Evolutionary conservation across 2,888 invertebrate genomes (phyloP).

Genomic region (Pandemis heparana): DNA sequence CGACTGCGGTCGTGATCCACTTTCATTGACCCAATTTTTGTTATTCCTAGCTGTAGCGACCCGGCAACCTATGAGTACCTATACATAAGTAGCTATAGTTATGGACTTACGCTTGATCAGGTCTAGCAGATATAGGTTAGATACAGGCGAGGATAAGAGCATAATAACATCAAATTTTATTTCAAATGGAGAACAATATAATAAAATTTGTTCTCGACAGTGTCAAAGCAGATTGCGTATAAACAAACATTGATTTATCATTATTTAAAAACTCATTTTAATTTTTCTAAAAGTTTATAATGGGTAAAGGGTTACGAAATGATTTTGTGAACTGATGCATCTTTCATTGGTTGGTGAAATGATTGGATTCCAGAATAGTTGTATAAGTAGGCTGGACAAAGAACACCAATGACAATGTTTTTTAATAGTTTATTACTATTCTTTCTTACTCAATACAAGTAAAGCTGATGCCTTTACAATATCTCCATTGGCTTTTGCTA

Average conservation of each 20-base stretch:
- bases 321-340: no score
- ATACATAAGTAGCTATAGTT: background rate
- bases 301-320: no score
- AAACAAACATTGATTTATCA: no score
- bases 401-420: constrained; percentile 20
- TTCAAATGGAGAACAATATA: background rate
- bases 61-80: background rate
- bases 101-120: background rate
- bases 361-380: no score
- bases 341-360: no score
- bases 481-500: constrained; percentile 88
- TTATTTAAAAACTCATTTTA: no score
- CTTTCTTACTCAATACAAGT: constrained; percentile 61
- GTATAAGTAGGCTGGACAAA: no score
- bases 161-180: background rate
- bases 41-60: constrained; percentile 41
- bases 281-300: no score
- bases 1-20: constrained; percentile 46
- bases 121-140: background rate
- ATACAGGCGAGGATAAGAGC: background rate
- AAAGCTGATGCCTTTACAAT: constrained; percentile 88
- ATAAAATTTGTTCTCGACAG: no score
- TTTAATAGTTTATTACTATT: constrained; percentile 43
- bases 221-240: no score
- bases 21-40: constrained; percentile 56